phyloP scores from a whole-genome alignment of 2,113 vertebrate genomes.

The Erythrolamprus reginae region DNA sequence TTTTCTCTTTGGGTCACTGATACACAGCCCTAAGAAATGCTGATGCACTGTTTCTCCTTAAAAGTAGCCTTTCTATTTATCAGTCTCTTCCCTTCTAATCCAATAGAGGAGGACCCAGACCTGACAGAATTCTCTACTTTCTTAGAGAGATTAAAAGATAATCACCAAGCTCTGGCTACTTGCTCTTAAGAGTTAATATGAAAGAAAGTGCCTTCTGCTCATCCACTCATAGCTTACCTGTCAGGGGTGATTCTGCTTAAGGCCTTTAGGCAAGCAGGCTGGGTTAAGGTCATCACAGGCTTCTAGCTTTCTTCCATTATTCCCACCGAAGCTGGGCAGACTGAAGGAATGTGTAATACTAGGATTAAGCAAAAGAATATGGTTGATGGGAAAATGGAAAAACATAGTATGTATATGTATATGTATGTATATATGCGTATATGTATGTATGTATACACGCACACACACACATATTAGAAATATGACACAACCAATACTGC shows the following conservation, averaged over 20 bases:
- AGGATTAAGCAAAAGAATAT: background rate
- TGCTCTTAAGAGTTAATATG: background rate
- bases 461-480: too few relatives aligned
- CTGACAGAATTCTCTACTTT: background rate
- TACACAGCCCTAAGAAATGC: background rate
- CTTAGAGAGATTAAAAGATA: background rate
- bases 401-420: too few relatives aligned
- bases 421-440: too few relatives aligned
- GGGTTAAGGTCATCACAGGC: background rate
- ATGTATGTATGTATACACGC: too few relatives aligned
- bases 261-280: background rate
- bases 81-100: background rate
- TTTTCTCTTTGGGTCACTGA: background rate
- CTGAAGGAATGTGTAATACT: background rate
- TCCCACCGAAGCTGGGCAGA: background rate
- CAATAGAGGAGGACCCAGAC: background rate
- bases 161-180: background rate
- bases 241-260: background rate
- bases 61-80: background rate
- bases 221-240: background rate
- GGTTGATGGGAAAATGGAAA: background rate
- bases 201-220: background rate
- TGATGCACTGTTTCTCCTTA: background rate
- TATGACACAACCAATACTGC: background rate
- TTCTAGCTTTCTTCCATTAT: background rate